Evolutionary conservation across 2,797 vertebrate genomes (phyloP), one percentile per base, ranked within the genome.

Genomic region (Sphenopsis melanotis): DNA sequence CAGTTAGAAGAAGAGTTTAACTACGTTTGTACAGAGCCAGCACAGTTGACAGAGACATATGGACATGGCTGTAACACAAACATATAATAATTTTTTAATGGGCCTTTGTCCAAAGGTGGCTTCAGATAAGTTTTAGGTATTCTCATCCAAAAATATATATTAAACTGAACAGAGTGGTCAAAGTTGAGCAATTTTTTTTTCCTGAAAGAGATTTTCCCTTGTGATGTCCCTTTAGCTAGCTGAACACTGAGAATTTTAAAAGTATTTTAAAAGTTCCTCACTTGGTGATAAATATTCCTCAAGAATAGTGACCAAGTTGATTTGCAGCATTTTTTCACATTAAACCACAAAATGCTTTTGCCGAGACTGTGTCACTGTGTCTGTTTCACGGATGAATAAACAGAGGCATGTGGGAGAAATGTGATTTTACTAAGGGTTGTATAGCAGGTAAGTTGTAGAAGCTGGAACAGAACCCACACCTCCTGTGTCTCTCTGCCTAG

Each of bases 1-100:
- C 64, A 87, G 44, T 74, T 83, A 89, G 71, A 87, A 87, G 39
- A 91, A 70, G 41, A 80, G 44, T 96, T 94, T 83, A 91, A 81
- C 76, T 86, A 15, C 50, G 20, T 89, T 88, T 94, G 20, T 65
- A 72, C 16, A 71, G 64, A 65, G 39, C 41, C 46, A 83, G 29
- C 69, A 52, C 12, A 30, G 36, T 68, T 93, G 72, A 86, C 53
- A 78, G 74, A 94, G 42, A 46, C 19, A 42, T 71, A 37, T 88
- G 39, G 82, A 39, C 71, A 26, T 37, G 30, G 18, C 61, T 26
- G 2, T 78, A 83, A 91, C 32, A 72, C 42, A 87, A 52, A 70
- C 74, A 64, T 3, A 24, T 72, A 36, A 72, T 84, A 72, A 49
- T 64, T 80, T 61, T 61, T 26, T 44, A 68, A 75, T 21, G 9